A percentile compares a stretch with the other conserved stretches of the same genome.
phyloP scores from a whole-genome alignment of 2,113 vertebrate species.

The Oncorhynchus tshawytscha region DNA sequence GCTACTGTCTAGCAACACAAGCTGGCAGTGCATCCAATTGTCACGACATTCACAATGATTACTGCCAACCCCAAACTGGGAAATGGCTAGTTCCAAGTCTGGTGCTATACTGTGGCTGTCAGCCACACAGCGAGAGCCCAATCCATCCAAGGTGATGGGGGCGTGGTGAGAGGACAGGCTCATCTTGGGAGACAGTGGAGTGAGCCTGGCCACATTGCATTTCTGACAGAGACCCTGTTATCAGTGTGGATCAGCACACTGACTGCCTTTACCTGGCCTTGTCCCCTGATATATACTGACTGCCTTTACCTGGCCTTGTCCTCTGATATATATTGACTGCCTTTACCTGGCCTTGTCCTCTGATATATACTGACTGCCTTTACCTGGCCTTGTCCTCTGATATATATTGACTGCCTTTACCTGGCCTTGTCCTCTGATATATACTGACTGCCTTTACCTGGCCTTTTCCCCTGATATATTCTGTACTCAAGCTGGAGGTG shows the following conservation, averaged over 20 bases:
- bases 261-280: no score
- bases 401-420: no score
- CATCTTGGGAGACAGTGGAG: slow-evolving; percentile 61
- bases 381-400: no score
- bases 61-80: slow-evolving; percentile 10
- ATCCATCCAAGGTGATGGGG: slow-evolving; percentile 51
- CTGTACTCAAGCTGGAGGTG: neutral
- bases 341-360: no score
- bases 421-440: no score
- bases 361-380: no score
- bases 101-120: slow-evolving; percentile 30
- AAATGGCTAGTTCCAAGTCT: slow-evolving; percentile 33
- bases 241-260: neutral
- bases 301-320: no score
- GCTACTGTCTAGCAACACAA: neutral
- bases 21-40: neutral
- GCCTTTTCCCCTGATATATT: no score
- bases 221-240: slow-evolving; percentile 41
- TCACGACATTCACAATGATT: slow-evolving; percentile 14
- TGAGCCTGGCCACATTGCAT: slow-evolving; percentile 58
- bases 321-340: no score
- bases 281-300: no score
- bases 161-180: slow-evolving; percentile 32
- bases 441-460: no score
- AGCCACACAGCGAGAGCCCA: slow-evolving; percentile 2